These are phyloP conservation scores for Sakesphorus luctuosus DNA, from an alignment of 2,113 vertebrate species.

Conservation along the genomic window DNA sequence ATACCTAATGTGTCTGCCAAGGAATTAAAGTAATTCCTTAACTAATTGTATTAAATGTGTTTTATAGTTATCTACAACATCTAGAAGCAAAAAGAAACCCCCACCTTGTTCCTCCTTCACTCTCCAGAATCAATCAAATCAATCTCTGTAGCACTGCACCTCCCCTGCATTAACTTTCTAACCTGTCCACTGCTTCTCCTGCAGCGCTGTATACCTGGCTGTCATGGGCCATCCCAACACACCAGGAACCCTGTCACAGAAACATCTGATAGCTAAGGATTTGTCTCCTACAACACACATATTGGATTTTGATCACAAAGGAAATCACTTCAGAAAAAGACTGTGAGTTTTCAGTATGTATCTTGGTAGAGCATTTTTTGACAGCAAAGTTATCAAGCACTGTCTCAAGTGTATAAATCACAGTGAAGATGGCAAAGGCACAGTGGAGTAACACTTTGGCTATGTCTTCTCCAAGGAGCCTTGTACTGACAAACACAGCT, in stretches of 20 bases:
- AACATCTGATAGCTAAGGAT: not conserved
- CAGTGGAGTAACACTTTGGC: not conserved
- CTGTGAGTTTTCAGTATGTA: not conserved
- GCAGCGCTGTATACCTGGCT: fast-evolving
- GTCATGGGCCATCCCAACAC: not conserved
- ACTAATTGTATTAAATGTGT: not conserved
- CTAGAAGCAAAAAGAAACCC: not conserved
- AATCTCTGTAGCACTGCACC: not conserved
- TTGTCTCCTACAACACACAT: not conserved
- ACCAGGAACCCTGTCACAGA: not conserved
- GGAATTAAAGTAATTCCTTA: not conserved
- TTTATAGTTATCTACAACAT: not conserved
- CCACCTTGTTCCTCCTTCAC: not conserved
- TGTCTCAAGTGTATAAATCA: not conserved
- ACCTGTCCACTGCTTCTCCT: not conserved
- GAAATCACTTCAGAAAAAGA: not conserved
- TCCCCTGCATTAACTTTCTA: not conserved
- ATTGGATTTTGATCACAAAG: not conserved
- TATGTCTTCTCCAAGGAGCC: not conserved
- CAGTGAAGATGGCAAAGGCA: not conserved
- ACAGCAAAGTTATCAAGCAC: not conserved
- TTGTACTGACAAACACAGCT: not conserved
- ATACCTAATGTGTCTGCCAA: not conserved
- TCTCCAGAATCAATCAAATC: not conserved
- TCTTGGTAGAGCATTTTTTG: not conserved